These are phyloP conservation scores for Phrynocephalus forsythii DNA, from an alignment of 2,797 vertebrate species.

Conservation along the genomic window DNA sequence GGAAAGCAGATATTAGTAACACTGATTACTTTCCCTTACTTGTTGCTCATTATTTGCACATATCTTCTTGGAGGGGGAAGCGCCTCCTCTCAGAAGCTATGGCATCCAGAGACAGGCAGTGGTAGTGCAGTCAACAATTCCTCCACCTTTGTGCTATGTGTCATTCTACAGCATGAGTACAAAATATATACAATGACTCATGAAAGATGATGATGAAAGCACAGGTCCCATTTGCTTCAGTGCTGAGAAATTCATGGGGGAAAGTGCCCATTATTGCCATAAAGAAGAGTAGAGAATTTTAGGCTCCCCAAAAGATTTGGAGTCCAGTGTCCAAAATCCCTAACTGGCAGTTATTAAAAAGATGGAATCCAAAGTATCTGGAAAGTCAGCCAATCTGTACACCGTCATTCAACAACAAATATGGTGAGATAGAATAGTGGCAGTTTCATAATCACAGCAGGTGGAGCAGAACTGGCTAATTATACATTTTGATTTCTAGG, in stretches of 20 bases:
- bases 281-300: neutral
- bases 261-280: too few relatives aligned
- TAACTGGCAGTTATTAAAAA: neutral
- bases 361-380: neutral
- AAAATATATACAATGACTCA: neutral
- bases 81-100: neutral
- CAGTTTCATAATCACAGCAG: neutral
- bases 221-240: neutral
- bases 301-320: neutral
- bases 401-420: neutral
- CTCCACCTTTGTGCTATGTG: neutral
- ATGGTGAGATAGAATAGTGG: neutral
- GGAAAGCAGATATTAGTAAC: too few relatives aligned
- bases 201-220: neutral
- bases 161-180: neutral
- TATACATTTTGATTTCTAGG: neutral
- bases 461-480: neutral
- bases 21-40: too few relatives aligned
- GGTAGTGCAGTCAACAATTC: neutral
- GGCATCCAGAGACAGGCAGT: neutral
- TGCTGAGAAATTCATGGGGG: neutral
- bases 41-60: neutral
- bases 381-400: neutral
- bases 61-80: neutral
- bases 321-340: neutral